These are phyloP conservation scores for Bembecia ichneumoniformis DNA, from an alignment of 2,888 invertebrate genomes.

Conservation along the genomic window DNA sequence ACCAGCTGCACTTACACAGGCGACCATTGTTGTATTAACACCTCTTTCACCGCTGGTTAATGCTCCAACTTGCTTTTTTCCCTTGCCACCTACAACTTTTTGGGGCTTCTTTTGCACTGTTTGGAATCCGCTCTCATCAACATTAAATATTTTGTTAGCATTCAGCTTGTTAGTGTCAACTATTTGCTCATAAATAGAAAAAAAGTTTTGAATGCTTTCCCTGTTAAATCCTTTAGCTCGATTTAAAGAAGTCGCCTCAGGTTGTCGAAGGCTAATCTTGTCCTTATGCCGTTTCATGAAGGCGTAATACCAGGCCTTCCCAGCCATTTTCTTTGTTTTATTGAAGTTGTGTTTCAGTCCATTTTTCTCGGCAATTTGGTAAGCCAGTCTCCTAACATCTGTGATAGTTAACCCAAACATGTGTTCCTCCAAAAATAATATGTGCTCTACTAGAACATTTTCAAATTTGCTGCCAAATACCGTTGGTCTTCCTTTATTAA, in stretches of 20 bases:
- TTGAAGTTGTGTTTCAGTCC: too few relatives aligned
- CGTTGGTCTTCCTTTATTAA: too few relatives aligned
- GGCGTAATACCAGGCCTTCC: too few relatives aligned
- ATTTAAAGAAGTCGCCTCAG: constrained; percentile 8
- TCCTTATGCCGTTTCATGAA: too few relatives aligned
- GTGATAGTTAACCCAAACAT: too few relatives aligned
- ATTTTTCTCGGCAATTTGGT: too few relatives aligned
- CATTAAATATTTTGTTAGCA: constrained; percentile 9
- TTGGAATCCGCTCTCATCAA: constrained; percentile 9
- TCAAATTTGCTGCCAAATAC: too few relatives aligned
- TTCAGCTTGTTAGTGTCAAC: constrained; percentile 6
- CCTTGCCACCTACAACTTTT: constrained; percentile 9
- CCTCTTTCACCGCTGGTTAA: constrained; percentile 11
- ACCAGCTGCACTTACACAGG: not conserved
- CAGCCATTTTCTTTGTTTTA: too few relatives aligned
- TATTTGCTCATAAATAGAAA: constrained; percentile 6
- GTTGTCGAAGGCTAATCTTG: constrained; percentile 5
- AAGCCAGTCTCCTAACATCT: too few relatives aligned
- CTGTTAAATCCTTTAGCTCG: constrained; percentile 5
- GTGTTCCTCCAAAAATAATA: too few relatives aligned
- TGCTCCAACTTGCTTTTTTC: constrained; percentile 13
- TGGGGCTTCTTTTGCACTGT: constrained; percentile 12
- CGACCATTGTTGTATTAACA: not conserved
- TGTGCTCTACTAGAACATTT: too few relatives aligned
- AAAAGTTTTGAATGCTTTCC: constrained; percentile 1